A percentile compares a stretch with the other conserved stretches of the same genome.
Conservation (phyloP, 2,888 invertebrate genomes). For the Pteria penguin region DNA sequence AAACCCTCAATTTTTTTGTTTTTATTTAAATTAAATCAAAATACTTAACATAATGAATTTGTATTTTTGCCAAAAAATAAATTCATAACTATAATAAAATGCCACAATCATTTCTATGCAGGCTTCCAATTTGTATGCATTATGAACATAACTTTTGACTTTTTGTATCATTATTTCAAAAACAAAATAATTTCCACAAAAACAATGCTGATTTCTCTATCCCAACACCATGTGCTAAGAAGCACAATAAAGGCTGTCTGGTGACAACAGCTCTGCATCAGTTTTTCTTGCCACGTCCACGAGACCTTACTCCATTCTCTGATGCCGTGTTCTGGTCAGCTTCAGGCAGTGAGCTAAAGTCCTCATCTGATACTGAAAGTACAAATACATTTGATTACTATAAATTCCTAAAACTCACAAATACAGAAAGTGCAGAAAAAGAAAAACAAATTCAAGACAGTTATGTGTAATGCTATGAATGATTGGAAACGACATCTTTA, state of each 20-base stretch:
- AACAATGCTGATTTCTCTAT: too few species aligned
- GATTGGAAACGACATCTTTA: not conserved
- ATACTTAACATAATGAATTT: too few species aligned
- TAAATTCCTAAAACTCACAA: not conserved
- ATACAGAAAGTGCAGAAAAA: not conserved
- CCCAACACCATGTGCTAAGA: not conserved
- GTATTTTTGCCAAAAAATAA: too few species aligned
- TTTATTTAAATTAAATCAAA: too few species aligned
- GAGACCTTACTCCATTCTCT: slow-evolving; percentile 67
- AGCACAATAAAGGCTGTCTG: not conserved
- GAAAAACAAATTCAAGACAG: too few species aligned
- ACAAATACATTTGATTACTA: slow-evolving; percentile 59
- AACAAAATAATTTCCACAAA: too few species aligned
- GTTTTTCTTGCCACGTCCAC: slow-evolving; percentile 62
- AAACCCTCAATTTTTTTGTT: too few species aligned
- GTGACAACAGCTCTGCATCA: not conserved
- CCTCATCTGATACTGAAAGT: slow-evolving; percentile 86
- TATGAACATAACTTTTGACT: too few species aligned
- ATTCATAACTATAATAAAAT: too few species aligned
- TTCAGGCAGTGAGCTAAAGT: slow-evolving; percentile 92
- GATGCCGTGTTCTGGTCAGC: slow-evolving; percentile 80
- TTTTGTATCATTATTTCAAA: too few species aligned
- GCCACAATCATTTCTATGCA: too few species aligned
- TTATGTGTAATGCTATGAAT: not conserved
- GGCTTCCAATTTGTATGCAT: too few species aligned